Conservation (phyloP, 2,888 invertebrate genomes). For the Troglohyphantes excavatus region DNA sequence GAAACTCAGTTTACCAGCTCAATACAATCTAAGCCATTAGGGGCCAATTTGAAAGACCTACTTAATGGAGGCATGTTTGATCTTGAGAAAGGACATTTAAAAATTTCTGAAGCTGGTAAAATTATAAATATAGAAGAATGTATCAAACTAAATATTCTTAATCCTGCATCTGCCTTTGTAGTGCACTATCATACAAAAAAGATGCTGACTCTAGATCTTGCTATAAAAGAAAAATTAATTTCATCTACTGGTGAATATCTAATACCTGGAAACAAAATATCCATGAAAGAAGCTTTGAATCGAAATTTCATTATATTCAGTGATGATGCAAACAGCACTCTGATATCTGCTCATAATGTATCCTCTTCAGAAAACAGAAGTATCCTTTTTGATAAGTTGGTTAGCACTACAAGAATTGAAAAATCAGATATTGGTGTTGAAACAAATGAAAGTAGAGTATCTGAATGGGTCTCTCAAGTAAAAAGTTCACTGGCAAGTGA, state of each 20-base stretch:
- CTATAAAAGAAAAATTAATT: constrained; percentile 90
- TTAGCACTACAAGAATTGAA: constrained; percentile 34
- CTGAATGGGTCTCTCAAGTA: neutral
- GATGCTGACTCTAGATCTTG: constrained; percentile 86
- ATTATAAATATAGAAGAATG: constrained; percentile 93
- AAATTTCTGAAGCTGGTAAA: constrained; percentile 93
- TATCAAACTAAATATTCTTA: constrained; percentile 91
- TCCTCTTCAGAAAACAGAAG: constrained; percentile 6
- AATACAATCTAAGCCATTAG: constrained; percentile 86
- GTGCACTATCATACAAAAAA: constrained; percentile 89
- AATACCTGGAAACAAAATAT: constrained; percentile 84
- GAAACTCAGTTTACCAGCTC: constrained; percentile 88
- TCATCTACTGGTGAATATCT: constrained; percentile 90
- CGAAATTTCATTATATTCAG: constrained; percentile 86
- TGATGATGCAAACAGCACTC: neutral
- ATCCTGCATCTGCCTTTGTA: constrained; percentile 88
- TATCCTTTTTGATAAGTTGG: constrained; percentile 62
- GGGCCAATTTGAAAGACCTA: constrained; percentile 87
- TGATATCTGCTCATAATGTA: neutral
- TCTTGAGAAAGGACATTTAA: constrained; percentile 91
- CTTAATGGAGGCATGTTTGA: constrained; percentile 92
- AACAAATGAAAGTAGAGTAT: constrained; percentile 3
- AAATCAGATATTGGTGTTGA: constrained; percentile 41
- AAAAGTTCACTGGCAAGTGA: constrained; percentile 7
- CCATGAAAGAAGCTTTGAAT: constrained; percentile 89